phyloP scores from a whole-genome alignment of 2,888 invertebrate genomes.

The Marronus borbonicus region DNA sequence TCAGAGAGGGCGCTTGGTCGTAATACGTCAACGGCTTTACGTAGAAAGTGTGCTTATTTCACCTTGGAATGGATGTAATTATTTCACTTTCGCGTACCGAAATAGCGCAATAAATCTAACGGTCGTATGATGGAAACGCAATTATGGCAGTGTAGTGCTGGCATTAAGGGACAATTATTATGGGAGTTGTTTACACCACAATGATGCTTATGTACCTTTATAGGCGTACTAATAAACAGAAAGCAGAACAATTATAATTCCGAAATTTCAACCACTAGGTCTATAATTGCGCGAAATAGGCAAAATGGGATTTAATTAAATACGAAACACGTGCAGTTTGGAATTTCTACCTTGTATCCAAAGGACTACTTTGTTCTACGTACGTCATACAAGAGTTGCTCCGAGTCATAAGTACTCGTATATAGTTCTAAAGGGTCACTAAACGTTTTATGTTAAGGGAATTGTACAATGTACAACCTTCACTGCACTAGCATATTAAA shows the following conservation, averaged over 20 bases:
- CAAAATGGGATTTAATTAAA: slow-evolving; percentile 21
- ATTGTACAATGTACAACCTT: not conserved
- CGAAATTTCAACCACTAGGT: slow-evolving; percentile 28
- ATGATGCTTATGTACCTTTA: slow-evolving; percentile 20
- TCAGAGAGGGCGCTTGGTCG: slow-evolving; percentile 2
- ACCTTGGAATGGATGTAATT: slow-evolving; percentile 39
- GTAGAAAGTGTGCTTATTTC: slow-evolving; percentile 37
- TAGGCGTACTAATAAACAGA: slow-evolving; percentile 20
- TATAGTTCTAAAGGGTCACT: not conserved
- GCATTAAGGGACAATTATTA: slow-evolving; percentile 35
- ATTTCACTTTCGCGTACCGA: slow-evolving; percentile 20
- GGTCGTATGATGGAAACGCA: slow-evolving; percentile 36
- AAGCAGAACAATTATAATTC: slow-evolving; percentile 31
- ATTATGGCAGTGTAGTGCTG: slow-evolving; percentile 24
- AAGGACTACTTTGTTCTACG: not conserved
- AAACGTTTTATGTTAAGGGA: not conserved
- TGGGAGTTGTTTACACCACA: slow-evolving; percentile 11
- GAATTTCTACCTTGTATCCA: not conserved
- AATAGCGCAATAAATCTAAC: slow-evolving; percentile 40
- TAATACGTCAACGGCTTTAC: slow-evolving; percentile 33
- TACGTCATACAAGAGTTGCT: not conserved
- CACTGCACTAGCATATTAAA: not conserved
- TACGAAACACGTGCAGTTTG: slow-evolving; percentile 12
- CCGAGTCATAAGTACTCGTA: not conserved
- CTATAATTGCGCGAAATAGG: slow-evolving; percentile 24